Evolutionary conservation across 2,113 vertebrate species (phyloP).

Genomic region (Hippocampus mohnikei): DNA sequence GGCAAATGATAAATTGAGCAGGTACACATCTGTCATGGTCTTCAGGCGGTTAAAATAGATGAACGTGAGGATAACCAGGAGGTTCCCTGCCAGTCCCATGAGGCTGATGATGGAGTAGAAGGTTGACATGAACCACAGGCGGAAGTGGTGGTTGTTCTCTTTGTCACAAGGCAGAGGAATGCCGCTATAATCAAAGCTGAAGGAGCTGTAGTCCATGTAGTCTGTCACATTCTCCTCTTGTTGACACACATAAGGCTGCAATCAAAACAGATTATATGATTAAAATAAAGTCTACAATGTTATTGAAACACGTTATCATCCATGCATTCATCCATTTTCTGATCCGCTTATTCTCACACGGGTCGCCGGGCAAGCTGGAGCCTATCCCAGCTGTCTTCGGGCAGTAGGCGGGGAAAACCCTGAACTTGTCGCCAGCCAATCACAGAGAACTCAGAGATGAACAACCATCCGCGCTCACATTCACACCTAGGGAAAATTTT

Average conservation of each 20-base stretch:
- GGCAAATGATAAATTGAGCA: slow-evolving; percentile 88
- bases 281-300: neutral
- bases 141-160: slow-evolving; percentile 57
- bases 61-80: slow-evolving; percentile 87
- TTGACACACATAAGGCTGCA: slow-evolving; percentile 35
- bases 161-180: slow-evolving; percentile 35
- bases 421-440: no score
- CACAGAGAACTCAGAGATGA: no score
- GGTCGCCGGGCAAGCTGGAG: no score
- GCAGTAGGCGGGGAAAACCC: no score
- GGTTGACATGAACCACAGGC: slow-evolving; percentile 77
- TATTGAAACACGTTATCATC: no score
- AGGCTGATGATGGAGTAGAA: slow-evolving; percentile 83
- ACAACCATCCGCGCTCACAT: no score
- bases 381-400: no score
- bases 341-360: no score
- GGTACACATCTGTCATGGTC: slow-evolving; percentile 90
- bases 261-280: slow-evolving; percentile 13
- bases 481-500: no score
- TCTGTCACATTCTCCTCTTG: neutral
- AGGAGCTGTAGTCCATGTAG: neutral
- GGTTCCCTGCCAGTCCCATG: slow-evolving; percentile 82
- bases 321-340: no score
- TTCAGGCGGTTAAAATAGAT: slow-evolving; percentile 89
- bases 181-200: slow-evolving; percentile 15